Percentiles rank a stretch among this genome's conserved stretches.
Evolutionary conservation across 2,797 vertebrate species (phyloP).

Genomic region (Sebastes hubbsi): DNA sequence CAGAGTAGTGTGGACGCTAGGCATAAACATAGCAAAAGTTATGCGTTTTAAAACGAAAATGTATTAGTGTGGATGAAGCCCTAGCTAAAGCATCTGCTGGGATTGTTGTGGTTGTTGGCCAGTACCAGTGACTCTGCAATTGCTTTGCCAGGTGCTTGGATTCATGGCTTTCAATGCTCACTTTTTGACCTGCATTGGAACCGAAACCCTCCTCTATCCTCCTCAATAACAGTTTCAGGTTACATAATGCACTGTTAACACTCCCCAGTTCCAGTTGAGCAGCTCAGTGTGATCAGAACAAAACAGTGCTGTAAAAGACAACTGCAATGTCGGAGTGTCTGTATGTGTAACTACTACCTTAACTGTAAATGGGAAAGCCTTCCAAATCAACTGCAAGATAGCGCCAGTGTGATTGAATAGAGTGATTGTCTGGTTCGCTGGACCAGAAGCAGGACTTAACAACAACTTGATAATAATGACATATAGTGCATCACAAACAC

Average conservation of each 20-base stretch:
- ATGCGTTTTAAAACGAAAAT: too few relatives aligned
- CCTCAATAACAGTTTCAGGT: not conserved
- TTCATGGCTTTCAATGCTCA: not conserved
- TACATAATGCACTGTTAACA: constrained; percentile 11
- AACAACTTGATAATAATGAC: not conserved
- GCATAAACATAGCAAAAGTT: too few relatives aligned
- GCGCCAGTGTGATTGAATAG: not conserved
- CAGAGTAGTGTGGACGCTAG: too few relatives aligned
- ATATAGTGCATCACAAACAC: not conserved
- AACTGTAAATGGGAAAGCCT: not conserved
- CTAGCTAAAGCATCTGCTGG: not conserved
- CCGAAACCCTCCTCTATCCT: not conserved
- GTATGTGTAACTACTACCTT: not conserved
- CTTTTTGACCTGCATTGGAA: constrained; percentile 4
- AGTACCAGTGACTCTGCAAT: not conserved
- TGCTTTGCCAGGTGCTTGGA: not conserved
- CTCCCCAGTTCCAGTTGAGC: constrained; percentile 21
- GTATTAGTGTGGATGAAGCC: too few relatives aligned
- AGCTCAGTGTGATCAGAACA: constrained; percentile 1
- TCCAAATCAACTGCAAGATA: too few relatives aligned
- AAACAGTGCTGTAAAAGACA: constrained; percentile 1
- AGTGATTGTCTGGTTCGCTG: not conserved
- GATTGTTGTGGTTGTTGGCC: not conserved
- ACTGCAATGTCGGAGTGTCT: constrained; percentile 7
- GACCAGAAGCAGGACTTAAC: not conserved